Base-by-base conservation (phyloP, 2,888 invertebrate species). In the Agrotis ipsilon region DNA sequence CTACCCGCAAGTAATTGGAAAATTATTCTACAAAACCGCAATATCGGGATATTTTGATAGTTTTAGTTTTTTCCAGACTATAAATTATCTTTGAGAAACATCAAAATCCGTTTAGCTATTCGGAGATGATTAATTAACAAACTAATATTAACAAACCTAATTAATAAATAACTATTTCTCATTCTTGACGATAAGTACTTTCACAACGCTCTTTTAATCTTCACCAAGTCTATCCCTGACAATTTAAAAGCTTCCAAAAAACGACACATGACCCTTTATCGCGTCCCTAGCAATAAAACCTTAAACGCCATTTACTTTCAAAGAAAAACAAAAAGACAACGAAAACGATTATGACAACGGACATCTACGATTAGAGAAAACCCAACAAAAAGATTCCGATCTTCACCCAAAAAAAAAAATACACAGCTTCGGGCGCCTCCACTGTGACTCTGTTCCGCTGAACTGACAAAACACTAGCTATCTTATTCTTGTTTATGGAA, bases 331-430 rank as follows among this genome's bases (percentile, higher is more conserved):
- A 67, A 49, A 55, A 60, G 19, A 16, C 83, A 84, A 55, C 60
- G 62, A 83, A 76, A 55, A n/a, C 70, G 69, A 73, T 85, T 83
- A 85, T 76, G 68, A 69, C 66, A 83, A 51, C 62, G 69, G 81
- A 71, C 77, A 83, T 85, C 61, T 63, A 67, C 63, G 86, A 79
- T 85, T 80, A 82, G 69, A 59, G 62, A 74, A 72, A 68, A 60
- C 61, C 59, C 65, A 72, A 75, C 85, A 77, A 83, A 85, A 83
- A 79, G 71, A 81, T 57, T 68, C 51, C 51, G 66, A 81, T 81
- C 71, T 76, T n/a, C n/a, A n/a, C n/a, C n/a, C 54, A 69, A 74
- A 32, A 54, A 74, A 84, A 84, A 83, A 78, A 57, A 75, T 65
- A 82, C 63, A 87, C 62, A 45, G 68, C 75, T 46, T 54, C 21